A percentile compares a stretch with the other conserved stretches of the same genome.
phyloP scores from a whole-genome alignment of 2,888 invertebrate species.

The Nesidiocoris tenuis region DNA sequence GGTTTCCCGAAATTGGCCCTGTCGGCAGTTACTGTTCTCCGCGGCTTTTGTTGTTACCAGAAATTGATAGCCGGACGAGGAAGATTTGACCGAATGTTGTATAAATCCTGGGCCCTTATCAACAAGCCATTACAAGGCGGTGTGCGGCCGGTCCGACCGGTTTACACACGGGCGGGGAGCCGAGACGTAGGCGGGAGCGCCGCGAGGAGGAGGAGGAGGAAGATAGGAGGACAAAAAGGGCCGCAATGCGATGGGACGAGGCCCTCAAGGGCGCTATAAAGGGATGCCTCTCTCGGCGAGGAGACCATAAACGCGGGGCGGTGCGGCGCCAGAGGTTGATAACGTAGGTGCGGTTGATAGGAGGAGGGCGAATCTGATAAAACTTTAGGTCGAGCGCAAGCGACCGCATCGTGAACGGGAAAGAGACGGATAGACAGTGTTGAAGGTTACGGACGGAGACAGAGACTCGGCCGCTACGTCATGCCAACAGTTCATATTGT shows the following conservation, averaged over 20 bases:
- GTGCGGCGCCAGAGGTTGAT: conserved; percentile 15
- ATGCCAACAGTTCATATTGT: conserved; percentile 34
- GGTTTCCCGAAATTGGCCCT: neutral
- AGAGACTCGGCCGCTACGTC: conserved; percentile 8
- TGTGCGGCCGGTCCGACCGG: neutral
- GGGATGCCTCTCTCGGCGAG: conserved; percentile 2
- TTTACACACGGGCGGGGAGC: conserved; percentile 20
- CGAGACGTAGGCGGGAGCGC: conserved; percentile 11
- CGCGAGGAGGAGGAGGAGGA: conserved; percentile 6
- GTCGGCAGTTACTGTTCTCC: neutral
- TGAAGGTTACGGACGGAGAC: neutral
- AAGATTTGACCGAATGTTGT: conserved; percentile 23
- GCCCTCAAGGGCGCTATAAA: conserved; percentile 36
- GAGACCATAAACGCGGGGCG: conserved; percentile 28
- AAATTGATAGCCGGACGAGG: conserved; percentile 17
- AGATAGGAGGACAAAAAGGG: conserved; percentile 35
- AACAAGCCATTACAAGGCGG: conserved; percentile 32
- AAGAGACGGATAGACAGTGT: too few species aligned
- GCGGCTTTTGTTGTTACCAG: conserved; percentile 16
- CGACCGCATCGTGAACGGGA: neutral
- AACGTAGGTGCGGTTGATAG: too few species aligned
- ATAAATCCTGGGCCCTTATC: conserved; percentile 28
- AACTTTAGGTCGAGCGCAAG: conserved; percentile 25
- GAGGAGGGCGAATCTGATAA: conserved; percentile 25
- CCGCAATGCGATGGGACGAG: conserved; percentile 28